These are phyloP conservation scores for Chaetophractus vellerosus DNA, from an alignment of 2,797 vertebrate species.

Conservation along the genomic window DNA sequence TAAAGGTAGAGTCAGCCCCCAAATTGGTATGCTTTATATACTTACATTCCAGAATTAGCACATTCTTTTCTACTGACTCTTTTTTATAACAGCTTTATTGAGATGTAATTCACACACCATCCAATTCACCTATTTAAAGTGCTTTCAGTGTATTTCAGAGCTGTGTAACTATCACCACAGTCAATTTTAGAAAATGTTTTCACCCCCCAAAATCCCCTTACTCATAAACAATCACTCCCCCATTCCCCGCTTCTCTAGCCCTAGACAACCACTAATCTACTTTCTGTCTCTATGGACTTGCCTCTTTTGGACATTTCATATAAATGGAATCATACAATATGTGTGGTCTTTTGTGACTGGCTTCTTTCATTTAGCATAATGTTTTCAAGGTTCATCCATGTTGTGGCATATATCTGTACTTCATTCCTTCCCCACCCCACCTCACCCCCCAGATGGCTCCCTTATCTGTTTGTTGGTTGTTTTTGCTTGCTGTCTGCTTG, in stretches of 20 bases:
- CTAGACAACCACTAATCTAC: background rate
- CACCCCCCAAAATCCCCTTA: background rate
- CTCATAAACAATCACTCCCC: background rate
- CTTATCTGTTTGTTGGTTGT: no score
- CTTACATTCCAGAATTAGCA: background rate
- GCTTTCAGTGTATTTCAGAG: background rate
- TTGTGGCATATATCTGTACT: background rate
- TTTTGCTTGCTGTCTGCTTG: no score
- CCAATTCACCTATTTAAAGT: conserved; percentile 26
- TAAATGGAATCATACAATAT: background rate
- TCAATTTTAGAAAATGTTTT: background rate
- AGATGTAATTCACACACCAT: background rate
- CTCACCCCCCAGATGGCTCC: no score
- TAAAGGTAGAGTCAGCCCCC: conserved; percentile 16
- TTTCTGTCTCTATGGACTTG: conserved; percentile 45
- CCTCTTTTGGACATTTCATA: background rate
- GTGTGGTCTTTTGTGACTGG: background rate
- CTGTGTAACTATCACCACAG: background rate
- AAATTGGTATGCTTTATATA: background rate
- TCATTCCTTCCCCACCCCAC: background rate
- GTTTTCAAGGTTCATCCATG: conserved; percentile 23
- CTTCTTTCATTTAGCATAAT: conserved; percentile 14
- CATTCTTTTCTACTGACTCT: conserved; percentile 32
- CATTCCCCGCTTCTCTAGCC: background rate
- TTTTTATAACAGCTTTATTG: conserved; percentile 28